Evolutionary conservation across 1,140 invertebrate species (phyloP).

Genomic region (Laupala kohalensis): DNA sequence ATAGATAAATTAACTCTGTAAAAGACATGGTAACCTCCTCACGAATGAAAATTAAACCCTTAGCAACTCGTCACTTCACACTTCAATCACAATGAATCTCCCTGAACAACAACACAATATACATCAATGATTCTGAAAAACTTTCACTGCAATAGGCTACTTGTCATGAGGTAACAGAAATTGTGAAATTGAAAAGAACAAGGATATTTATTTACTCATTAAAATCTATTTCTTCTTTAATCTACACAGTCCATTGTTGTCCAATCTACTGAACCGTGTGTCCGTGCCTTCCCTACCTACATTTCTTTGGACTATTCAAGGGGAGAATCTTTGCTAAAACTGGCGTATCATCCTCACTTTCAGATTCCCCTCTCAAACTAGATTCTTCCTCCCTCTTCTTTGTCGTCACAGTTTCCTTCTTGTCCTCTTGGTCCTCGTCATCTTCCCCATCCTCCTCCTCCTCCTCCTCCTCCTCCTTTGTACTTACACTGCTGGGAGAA

Average conservation of each 20-base stretch:
- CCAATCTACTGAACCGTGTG: not conserved
- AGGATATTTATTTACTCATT: not conserved
- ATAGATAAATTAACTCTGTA: not conserved
- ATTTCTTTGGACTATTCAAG: slow-evolving; percentile 1
- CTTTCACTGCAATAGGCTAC: not conserved
- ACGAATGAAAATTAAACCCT: not conserved
- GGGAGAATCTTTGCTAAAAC: not conserved
- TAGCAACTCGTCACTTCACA: not conserved
- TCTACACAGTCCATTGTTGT: not conserved
- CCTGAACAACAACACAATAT: no score
- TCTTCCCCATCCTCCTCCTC: not conserved
- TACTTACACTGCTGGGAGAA: slow-evolving; percentile 1
- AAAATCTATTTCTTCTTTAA: not conserved
- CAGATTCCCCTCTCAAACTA: not conserved
- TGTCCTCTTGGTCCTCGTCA: not conserved
- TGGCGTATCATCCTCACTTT: slow-evolving; percentile 3
- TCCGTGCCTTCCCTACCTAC: not conserved
- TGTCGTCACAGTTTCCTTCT: not conserved
- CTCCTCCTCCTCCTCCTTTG: not conserved
- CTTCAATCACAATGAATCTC: no score
- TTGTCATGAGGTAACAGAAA: not conserved
- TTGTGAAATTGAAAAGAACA: not conserved
- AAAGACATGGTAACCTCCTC: not conserved
- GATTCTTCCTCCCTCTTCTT: not conserved
- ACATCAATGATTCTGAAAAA: no score